Evolutionary conservation across 2,888 invertebrate genomes (phyloP).

Genomic region (Drosophila neonasuta): DNA sequence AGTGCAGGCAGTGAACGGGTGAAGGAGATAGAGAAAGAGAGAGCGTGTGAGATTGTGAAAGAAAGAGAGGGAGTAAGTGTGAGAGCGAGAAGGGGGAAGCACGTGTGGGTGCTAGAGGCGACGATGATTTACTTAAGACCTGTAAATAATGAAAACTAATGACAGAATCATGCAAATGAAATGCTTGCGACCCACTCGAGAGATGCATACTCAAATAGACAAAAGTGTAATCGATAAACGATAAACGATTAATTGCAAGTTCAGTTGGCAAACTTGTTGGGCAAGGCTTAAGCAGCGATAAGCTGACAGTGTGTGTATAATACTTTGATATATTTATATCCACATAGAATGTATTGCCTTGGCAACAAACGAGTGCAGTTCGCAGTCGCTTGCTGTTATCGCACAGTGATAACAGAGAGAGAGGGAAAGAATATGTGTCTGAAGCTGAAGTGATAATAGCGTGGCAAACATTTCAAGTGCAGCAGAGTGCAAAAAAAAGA

Average conservation of each 20-base stretch:
- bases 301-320: constrained; percentile 24
- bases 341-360: constrained; percentile 15
- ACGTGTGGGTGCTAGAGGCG: constrained; percentile 13
- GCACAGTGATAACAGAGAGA: constrained; percentile 32
- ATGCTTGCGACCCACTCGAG: background rate
- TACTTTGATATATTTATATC: constrained; percentile 3
- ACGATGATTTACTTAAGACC: constrained; percentile 42
- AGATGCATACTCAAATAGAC: background rate
- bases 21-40: no score
- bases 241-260: constrained; percentile 21
- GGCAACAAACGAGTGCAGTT: constrained; percentile 36
- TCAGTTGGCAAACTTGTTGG: constrained; percentile 36
- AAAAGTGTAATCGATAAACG: constrained; percentile 10
- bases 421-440: background rate
- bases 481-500: constrained; percentile 32
- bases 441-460: constrained; percentile 25
- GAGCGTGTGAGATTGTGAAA: no score
- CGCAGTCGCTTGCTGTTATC: constrained; percentile 29
- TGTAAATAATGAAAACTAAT: constrained; percentile 59
- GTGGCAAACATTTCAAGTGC: constrained; percentile 38
- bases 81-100: constrained; percentile 2
- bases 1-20: no score
- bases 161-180: constrained; percentile 60
- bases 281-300: constrained; percentile 56
- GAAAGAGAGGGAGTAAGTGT: background rate